Evolutionary conservation across 1,140 invertebrate species (phyloP).

Genomic region (Drosophila santomea): DNA sequence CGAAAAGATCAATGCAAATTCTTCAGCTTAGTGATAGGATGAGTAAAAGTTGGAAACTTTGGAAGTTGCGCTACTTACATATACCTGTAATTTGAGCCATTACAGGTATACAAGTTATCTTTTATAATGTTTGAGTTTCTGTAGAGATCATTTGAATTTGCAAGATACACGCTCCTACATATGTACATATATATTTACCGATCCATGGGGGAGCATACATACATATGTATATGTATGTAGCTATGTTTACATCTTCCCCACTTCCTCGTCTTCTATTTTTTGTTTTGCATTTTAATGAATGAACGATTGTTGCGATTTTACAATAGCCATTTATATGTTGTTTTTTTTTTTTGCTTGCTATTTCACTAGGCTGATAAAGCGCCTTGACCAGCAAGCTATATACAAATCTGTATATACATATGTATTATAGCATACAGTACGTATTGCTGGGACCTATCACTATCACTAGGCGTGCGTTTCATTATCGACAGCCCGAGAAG

Average conservation of each 20-base stretch:
- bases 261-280: slow-evolving; percentile 21
- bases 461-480: slow-evolving; percentile 48
- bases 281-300: slow-evolving; percentile 67
- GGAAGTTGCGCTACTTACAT: too few species aligned
- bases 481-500: slow-evolving; percentile 51
- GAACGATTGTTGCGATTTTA: slow-evolving; percentile 41
- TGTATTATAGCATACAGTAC: background rate
- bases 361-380: slow-evolving; percentile 68
- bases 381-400: slow-evolving; percentile 54
- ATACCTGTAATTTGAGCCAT: too few species aligned
- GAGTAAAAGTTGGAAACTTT: too few species aligned
- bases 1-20: too few species aligned
- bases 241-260: slow-evolving; percentile 17
- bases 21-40: too few species aligned
- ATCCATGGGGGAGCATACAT: slow-evolving; percentile 19
- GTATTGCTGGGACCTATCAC: slow-evolving; percentile 10
- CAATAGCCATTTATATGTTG: slow-evolving; percentile 7
- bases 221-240: slow-evolving; percentile 6
- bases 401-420: background rate
- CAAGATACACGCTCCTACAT: too few species aligned
- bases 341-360: background rate
- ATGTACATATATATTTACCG: too few species aligned
- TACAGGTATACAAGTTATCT: too few species aligned
- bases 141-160: too few species aligned
- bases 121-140: too few species aligned